These are phyloP conservation scores for Nymphalis polychloros DNA, from an alignment of 2,888 invertebrate genomes.

Conservation along the genomic window DNA sequence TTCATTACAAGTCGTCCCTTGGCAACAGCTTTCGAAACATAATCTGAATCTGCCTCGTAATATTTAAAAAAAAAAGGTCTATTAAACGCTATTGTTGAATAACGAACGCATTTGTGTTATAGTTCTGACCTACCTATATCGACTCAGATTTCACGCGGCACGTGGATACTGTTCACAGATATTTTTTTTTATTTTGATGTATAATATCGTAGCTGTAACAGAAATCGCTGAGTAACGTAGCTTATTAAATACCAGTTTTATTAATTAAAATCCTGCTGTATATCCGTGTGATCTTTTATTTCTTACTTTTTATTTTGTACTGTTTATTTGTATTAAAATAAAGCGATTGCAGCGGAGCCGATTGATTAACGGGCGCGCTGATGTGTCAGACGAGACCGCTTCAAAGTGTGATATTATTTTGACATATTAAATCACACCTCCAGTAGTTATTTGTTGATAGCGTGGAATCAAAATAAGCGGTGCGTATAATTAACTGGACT, in stretches of 20 bases:
- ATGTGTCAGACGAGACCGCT: conserved; percentile 45
- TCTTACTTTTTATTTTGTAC: conserved; percentile 11
- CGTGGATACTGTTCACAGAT: not conserved
- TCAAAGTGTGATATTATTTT: conserved; percentile 43
- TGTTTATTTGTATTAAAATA: conserved; percentile 23
- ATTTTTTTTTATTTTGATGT: conserved; percentile 15
- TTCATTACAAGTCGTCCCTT: conserved; percentile 39
- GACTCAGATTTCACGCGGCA: conserved; percentile 10
- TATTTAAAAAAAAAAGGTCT: conserved; percentile 8
- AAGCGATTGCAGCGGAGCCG: conserved; percentile 11
- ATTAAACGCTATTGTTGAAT: conserved; percentile 8
- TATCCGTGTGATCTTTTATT: conserved; percentile 27
- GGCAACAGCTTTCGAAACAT: conserved; percentile 33
- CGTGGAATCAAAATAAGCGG: conserved; percentile 48
- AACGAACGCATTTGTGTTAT: not conserved
- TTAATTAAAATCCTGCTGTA: conserved; percentile 36
- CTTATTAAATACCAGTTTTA: conserved; percentile 29
- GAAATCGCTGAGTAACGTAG: conserved; percentile 32
- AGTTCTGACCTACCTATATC: not conserved
- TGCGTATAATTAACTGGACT: conserved; percentile 56
- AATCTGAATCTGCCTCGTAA: conserved; percentile 39
- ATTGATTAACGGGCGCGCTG: conserved; percentile 30
- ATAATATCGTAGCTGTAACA: conserved; percentile 24
- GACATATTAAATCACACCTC: conserved; percentile 38
- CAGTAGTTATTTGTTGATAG: conserved; percentile 41